These are phyloP conservation scores for Symphodus melops DNA, from an alignment of 2,113 vertebrate genomes.

Conservation along the genomic window DNA sequence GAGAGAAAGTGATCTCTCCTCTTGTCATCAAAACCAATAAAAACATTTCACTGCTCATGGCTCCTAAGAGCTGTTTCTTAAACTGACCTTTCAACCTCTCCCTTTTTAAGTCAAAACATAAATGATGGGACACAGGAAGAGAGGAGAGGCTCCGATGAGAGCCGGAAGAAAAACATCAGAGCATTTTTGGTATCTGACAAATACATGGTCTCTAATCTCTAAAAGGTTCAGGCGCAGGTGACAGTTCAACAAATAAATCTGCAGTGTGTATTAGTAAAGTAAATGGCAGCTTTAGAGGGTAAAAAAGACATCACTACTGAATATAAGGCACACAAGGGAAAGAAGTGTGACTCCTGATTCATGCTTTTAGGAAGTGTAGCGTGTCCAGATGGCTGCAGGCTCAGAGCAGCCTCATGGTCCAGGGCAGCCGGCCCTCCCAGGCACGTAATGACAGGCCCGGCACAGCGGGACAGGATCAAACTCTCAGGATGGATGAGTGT, in stretches of 20 bases:
- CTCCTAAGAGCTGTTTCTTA: neutral
- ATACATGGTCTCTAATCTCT: slow-evolving; percentile 9
- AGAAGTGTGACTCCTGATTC: slow-evolving; percentile 13
- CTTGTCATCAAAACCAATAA: slow-evolving; percentile 12
- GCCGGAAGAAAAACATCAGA: neutral
- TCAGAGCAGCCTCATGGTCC: slow-evolving; percentile 15
- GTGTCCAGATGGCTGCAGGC: slow-evolving; percentile 41
- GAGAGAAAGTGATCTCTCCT: slow-evolving; percentile 17
- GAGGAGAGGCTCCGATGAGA: neutral
- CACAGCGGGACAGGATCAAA: slow-evolving; percentile 52
- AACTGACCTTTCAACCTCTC: slow-evolving; percentile 5
- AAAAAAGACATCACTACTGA: neutral
- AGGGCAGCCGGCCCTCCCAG: slow-evolving; percentile 31
- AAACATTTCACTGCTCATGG: slow-evolving; percentile 22
- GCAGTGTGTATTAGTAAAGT: neutral
- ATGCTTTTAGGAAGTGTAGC: slow-evolving; percentile 44
- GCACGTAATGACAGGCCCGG: slow-evolving; percentile 25
- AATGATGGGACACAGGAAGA: neutral
- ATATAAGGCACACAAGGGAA: slow-evolving; percentile 6
- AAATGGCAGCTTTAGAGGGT: neutral
- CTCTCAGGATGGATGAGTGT: slow-evolving; percentile 39
- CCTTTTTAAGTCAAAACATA: neutral
- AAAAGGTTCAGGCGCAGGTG: neutral
- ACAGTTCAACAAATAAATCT: neutral
- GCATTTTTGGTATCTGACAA: neutral